These are phyloP conservation scores for Lepidochitona cinerea DNA, from an alignment of 2,888 invertebrate genomes.

Conservation along the genomic window DNA sequence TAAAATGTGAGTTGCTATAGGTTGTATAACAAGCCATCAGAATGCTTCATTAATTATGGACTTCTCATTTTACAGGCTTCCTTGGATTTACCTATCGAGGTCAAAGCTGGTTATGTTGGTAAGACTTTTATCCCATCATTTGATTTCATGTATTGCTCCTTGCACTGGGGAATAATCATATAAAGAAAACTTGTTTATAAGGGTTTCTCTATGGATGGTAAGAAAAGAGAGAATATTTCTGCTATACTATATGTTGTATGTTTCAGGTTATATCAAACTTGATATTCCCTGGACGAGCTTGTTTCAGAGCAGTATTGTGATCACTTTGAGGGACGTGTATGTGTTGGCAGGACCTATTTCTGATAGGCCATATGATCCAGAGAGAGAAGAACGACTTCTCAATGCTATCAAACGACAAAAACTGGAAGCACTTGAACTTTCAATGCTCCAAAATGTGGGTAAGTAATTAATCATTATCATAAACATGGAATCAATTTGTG, in stretches of 20 bases:
- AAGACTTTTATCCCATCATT: no score
- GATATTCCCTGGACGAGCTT: constrained; percentile 84
- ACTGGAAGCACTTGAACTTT: constrained; percentile 76
- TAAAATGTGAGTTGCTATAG: no score
- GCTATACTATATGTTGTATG: no score
- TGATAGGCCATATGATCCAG: constrained; percentile 79
- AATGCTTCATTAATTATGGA: no score
- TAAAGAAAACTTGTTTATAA: no score
- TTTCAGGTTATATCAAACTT: constrained; percentile 66
- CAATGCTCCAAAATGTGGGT: constrained; percentile 45
- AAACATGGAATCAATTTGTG: no score
- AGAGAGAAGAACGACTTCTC: constrained; percentile 80
- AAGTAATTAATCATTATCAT: no score
- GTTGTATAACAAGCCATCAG: no score
- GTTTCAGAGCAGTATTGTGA: constrained; percentile 81
- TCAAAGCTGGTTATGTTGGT: constrained; percentile 85
- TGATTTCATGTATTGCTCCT: no score
- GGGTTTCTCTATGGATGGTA: no score
- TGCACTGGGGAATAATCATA: no score
- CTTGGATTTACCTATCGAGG: constrained; percentile 84
- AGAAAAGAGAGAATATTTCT: no score
- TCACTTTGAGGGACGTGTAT: constrained; percentile 83
- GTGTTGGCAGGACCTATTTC: constrained; percentile 82
- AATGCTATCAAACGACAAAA: constrained; percentile 82
- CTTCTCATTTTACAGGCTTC: constrained; percentile 84